Conservation (phyloP, 2,113 vertebrate genomes). For the Illadopsis cleaveri region DNA sequence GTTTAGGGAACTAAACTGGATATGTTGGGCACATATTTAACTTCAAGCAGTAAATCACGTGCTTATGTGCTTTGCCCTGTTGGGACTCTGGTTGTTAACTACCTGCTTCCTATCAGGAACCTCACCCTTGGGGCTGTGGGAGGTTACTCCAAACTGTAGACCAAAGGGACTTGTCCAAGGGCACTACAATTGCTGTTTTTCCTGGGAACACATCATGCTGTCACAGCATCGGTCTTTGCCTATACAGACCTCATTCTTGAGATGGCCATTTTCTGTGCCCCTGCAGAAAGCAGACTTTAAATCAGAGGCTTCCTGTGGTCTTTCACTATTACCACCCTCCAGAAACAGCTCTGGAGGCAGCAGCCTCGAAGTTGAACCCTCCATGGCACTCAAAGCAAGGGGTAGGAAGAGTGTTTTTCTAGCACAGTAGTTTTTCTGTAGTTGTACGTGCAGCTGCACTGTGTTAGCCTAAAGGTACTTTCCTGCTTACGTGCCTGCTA, state of each 20-base stretch:
- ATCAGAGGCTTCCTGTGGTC: neutral
- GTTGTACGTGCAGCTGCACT: neutral
- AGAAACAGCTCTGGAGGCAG: neutral
- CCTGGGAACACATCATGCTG: neutral
- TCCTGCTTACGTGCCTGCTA: neutral
- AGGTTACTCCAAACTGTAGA: neutral
- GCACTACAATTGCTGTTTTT: neutral
- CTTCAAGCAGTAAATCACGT: neutral
- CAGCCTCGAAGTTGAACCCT: neutral
- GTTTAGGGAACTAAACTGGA: neutral
- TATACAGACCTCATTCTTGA: neutral
- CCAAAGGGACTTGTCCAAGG: neutral
- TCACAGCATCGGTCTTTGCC: accelerated
- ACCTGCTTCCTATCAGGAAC: neutral
- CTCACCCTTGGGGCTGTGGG: neutral
- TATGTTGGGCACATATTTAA: neutral
- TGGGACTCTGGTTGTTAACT: neutral
- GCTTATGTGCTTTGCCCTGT: neutral
- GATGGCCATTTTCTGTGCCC: neutral
- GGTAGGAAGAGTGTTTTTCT: neutral
- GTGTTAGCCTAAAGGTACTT: neutral
- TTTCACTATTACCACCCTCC: neutral
- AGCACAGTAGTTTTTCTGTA: neutral
- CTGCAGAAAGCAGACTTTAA: neutral
- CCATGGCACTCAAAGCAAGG: neutral